These are phyloP conservation scores for Eumeta japonica DNA, from an alignment of 1,140 invertebrate species.

Conservation along the genomic window DNA sequence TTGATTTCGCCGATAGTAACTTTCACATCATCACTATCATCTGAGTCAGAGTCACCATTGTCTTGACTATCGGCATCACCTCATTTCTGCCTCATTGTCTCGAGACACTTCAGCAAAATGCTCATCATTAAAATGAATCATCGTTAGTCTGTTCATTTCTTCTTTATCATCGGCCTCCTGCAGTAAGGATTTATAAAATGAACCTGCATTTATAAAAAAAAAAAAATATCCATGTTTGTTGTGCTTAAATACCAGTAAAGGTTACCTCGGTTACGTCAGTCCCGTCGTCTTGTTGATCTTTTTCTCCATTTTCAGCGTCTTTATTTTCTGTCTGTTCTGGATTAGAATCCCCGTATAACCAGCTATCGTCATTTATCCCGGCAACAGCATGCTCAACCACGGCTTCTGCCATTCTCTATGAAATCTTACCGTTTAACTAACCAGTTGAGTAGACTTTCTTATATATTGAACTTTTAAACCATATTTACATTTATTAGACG, in stretches of 20 bases:
- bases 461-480: no score
- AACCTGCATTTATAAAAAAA: conserved; percentile 10
- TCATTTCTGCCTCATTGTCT: conserved; percentile 60
- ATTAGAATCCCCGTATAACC: conserved; percentile 70
- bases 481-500: no score
- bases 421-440: no score
- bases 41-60: conserved; percentile 69
- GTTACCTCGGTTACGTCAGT: conserved; percentile 16
- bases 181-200: no score
- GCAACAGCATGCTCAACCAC: conserved; percentile 45
- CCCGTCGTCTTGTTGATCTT: conserved; percentile 10
- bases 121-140: conserved; percentile 44
- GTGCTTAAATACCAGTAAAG: conserved; percentile 9
- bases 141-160: conserved; percentile 46
- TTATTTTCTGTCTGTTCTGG: conserved; percentile 43
- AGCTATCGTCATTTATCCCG: conserved; percentile 74
- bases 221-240: conserved; percentile 19
- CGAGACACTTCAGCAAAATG: conserved; percentile 53
- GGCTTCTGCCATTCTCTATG: conserved; percentile 43
- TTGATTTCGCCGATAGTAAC: conserved; percentile 85
- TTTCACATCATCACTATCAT: conserved; percentile 81
- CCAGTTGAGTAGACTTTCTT: no score
- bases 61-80: conserved; percentile 61
- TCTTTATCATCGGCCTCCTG: conserved; percentile 43
- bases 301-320: conserved; percentile 21